phyloP scores from a whole-genome alignment of 2,888 invertebrate genomes.

The Chloroclystis v-ata region DNA sequence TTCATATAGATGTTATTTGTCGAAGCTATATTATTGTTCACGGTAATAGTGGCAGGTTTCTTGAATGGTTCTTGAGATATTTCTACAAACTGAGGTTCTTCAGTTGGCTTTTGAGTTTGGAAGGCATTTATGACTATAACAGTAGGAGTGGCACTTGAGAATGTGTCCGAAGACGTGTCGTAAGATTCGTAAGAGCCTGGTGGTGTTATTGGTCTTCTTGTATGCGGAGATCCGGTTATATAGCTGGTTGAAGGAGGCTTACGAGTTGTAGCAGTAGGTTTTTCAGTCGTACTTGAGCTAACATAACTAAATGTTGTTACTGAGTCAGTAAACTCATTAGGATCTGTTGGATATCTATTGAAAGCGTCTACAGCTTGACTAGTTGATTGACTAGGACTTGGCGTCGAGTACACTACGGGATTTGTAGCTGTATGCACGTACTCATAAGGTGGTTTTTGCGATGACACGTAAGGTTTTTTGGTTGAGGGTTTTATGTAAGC shows the following conservation, averaged over 20 bases:
- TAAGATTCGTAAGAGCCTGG: slow-evolving; percentile 43
- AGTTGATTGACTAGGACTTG: slow-evolving; percentile 62
- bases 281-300: slow-evolving; percentile 55
- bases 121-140: slow-evolving; percentile 63
- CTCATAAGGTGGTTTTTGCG: slow-evolving; percentile 44
- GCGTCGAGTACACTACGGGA: slow-evolving; percentile 53
- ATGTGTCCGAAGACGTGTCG: slow-evolving; percentile 57
- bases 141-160: slow-evolving; percentile 71
- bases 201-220: slow-evolving; percentile 66
- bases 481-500: slow-evolving; percentile 26
- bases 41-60: slow-evolving; percentile 75
- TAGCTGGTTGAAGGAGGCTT: slow-evolving; percentile 69
- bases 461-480: slow-evolving; percentile 40
- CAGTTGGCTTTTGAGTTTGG: slow-evolving; percentile 50
- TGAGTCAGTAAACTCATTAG: slow-evolving; percentile 57
- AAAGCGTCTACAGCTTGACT: slow-evolving; percentile 70
- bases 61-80: slow-evolving; percentile 75
- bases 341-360: slow-evolving; percentile 66
- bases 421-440: slow-evolving; percentile 54
- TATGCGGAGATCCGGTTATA: slow-evolving; percentile 66
- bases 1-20: slow-evolving; percentile 73
- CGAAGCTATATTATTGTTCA: slow-evolving; percentile 80
- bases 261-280: slow-evolving; percentile 52
- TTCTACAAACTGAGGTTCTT: slow-evolving; percentile 61
- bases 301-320: slow-evolving; percentile 64